Evolutionary conservation across 2,113 vertebrate genomes (phyloP).

Genomic region (Spilogale gracilis): DNA sequence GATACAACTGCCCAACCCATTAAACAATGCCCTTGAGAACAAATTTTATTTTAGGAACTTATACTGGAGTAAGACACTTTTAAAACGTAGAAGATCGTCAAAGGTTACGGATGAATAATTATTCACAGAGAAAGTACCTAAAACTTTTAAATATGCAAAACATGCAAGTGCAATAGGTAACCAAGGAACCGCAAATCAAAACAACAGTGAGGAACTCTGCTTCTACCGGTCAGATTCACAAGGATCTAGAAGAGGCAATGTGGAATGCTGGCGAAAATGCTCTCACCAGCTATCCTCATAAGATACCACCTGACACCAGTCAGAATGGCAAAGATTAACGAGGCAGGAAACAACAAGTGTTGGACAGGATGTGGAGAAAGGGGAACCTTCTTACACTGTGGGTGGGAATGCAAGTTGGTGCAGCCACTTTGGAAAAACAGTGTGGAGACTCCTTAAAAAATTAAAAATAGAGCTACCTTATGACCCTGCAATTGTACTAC

Average conservation of each 20-base stretch:
- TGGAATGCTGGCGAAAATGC: neutral
- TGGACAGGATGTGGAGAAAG: too few relatives aligned
- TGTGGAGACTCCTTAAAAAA: too few relatives aligned
- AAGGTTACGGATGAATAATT: neutral
- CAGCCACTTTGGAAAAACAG: too few relatives aligned
- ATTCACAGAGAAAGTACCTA: neutral
- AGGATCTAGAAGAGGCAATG: neutral
- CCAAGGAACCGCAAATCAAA: neutral
- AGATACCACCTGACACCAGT: neutral
- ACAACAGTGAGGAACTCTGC: neutral
- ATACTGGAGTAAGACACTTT: neutral
- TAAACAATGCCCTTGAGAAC: neutral
- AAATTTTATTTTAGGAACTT: neutral
- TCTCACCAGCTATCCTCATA: accelerated
- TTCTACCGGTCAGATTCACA: neutral
- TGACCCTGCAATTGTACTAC: too few relatives aligned
- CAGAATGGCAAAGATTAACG: too few relatives aligned
- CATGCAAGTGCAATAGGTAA: neutral
- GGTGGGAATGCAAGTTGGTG: too few relatives aligned
- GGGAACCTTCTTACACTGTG: too few relatives aligned
- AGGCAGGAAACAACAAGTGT: too few relatives aligned
- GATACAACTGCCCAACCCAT: neutral
- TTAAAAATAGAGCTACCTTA: too few relatives aligned
- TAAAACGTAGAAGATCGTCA: neutral
- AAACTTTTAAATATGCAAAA: neutral